phyloP scores from a whole-genome alignment of 2,888 invertebrate species.

The Macrophya annulata region DNA sequence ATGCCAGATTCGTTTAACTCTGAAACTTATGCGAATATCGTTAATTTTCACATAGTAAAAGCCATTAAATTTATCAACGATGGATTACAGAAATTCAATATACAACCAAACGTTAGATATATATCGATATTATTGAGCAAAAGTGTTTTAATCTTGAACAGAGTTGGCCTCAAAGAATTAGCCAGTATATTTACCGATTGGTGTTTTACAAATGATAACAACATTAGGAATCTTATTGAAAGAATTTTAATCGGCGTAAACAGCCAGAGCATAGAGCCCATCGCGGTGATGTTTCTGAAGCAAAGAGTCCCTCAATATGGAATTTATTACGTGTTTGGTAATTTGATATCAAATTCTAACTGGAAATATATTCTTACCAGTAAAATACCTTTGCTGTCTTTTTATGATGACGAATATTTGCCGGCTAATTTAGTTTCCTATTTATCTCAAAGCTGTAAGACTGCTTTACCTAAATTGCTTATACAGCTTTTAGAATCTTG shows the following conservation, averaged over 20 bases:
- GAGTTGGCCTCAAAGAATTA: conserved; percentile 80
- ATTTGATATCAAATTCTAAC: conserved; percentile 69
- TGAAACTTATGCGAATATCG: conserved; percentile 82
- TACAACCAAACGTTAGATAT: conserved; percentile 78
- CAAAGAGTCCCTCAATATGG: conserved; percentile 73
- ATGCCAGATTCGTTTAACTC: conserved; percentile 83
- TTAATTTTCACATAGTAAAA: conserved; percentile 84
- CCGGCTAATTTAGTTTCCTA: conserved; percentile 85
- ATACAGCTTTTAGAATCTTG: conserved; percentile 84
- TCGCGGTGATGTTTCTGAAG: conserved; percentile 83
- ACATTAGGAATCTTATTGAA: conserved; percentile 74
- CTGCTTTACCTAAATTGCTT: conserved; percentile 79
- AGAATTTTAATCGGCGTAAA: conserved; percentile 82
- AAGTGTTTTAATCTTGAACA: conserved; percentile 82
- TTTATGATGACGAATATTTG: conserved; percentile 80
- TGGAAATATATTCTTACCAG: conserved; percentile 87
- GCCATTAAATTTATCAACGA: conserved; percentile 84
- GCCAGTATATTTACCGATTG: conserved; percentile 82
- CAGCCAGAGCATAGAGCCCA: conserved; percentile 82
- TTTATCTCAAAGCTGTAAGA: conserved; percentile 79
- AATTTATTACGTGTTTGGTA: conserved; percentile 81
- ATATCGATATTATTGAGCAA: conserved; percentile 84
- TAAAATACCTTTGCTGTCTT: conserved; percentile 83
- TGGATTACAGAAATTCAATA: conserved; percentile 73
- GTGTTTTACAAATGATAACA: conserved; percentile 72